Evolutionary conservation across 2,888 invertebrate genomes (phyloP), one percentile per base, ranked within the genome.

Genomic region (Drosophila anomalata): DNA sequence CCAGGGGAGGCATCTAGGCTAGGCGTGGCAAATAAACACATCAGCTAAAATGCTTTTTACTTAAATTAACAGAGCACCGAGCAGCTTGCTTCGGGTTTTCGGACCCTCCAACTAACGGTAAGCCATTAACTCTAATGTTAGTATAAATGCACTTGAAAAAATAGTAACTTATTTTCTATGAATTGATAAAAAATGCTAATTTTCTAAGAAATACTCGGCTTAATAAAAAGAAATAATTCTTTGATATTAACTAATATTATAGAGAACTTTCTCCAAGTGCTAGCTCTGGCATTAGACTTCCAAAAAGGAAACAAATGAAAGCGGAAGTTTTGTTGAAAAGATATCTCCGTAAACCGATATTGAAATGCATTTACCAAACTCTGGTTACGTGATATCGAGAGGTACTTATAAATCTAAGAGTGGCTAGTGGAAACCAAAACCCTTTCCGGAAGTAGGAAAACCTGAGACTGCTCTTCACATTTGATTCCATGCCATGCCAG

Each of bases 11-110:
- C 26, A 26, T 24, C 42, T 53, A 5, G 9, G 69, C 26, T 47
- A 59, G 87, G 87, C 79, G 87, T 84, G 87, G 87, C 84, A 87
- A 87, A 87, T 87, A 84, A 84, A 84, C 85, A 87, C 87, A 87
- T 85, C 85, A 82, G 74, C 79, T 74, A 74, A 87, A 87, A 82
- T 85, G 84, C 85, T 84, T 80, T 84, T 84, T 85, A 87, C 87
- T 87, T 85, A 85, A 84, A 84, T 87, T 87, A 84, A 87, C 80
- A 75, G 50, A 87, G 74, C 71, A 67, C 62, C 44, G 53, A 86
- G 75, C 82, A 82, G 86, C 79, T 78, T 81, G 79, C 76, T 60
- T 65, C 71, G 74, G 59, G 73, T 79, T 84, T 67, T 41, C 48
- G 73, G 63, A 70, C 46, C 29, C 60, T 51, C 60, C 73, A 42